Base-by-base conservation (phyloP, 1,140 invertebrate species). In the Brachionus koreanus region DNA sequence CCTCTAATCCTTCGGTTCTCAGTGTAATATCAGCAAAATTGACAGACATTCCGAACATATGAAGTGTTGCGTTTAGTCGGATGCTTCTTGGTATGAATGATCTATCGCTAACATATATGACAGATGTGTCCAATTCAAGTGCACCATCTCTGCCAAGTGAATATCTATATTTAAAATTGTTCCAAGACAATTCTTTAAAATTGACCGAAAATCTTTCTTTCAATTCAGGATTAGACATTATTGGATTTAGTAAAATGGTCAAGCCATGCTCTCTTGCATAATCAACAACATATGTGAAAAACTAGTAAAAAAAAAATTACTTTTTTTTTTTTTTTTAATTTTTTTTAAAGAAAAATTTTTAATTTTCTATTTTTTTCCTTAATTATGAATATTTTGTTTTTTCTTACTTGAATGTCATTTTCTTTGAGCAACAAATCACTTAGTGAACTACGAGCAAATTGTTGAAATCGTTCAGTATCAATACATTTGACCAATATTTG, bases 181-280 rank as follows among this genome's bases (percentile, higher is more conserved):
- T 79, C 76, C 76, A 79, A n/a, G 76, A 79, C 19, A 79, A 42
- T 43, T 79, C 76, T 79, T 79, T 79, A 29, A 79, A 79, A 42
- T 79, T 79, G 33, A 79, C 49, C 9, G 46, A 61, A 19, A 79
- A 79, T 43, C 19, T 79, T 61, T 79, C 46, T 43, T 79, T 57
- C 13, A 79, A 37, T 79, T 65, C 16, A 29, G 35, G 76, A 79
- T 79, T 63, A 25, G 76, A 39, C 49, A 79, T 25, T 19, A 79
- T 79, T 25, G 76, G 49, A 65, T 79, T 79, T 13, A 79, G 57
- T n/a, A 79, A 37, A 19, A 43, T 37, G 57, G 76, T 79, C 9
- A 61, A 52, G 23, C 76, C 76, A 61, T 19, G 76, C 23, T 79
- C 76, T 57, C 57, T 57, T 10, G 76, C 76, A 79, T n/a, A 79